Conservation (phyloP, 2,113 vertebrate genomes). For the Periophthalmodon schlosseri region DNA sequence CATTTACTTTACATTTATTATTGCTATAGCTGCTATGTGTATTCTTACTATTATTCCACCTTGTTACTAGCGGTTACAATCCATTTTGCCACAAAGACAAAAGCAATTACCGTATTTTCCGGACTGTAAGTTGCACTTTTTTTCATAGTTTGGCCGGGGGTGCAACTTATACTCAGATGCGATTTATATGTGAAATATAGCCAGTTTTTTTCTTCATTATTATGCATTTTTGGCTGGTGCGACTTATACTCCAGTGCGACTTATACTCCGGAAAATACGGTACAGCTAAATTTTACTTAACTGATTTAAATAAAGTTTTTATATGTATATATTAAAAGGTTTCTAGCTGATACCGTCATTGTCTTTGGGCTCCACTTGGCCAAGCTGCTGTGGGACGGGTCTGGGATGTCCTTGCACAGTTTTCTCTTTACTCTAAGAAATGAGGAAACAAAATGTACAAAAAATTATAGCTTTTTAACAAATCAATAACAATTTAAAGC, state of each 20-base stretch:
- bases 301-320: background rate
- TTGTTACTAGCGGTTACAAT: background rate
- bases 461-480: background rate
- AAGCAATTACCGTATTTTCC: too few species aligned
- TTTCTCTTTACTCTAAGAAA: conserved; percentile 50
- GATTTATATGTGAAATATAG: too few species aligned
- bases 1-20: too few species aligned
- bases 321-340: background rate
- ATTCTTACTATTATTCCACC: background rate
- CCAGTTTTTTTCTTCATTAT: too few species aligned
- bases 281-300: too few species aligned
- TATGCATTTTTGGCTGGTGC: too few species aligned
- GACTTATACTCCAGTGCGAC: too few species aligned
- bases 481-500: background rate
- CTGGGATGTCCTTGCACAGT: conserved; percentile 61
- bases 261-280: too few species aligned
- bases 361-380: conserved; percentile 61
- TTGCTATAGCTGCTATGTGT: background rate
- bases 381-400: conserved; percentile 73
- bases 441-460: background rate
- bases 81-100: background rate
- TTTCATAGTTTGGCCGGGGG: too few species aligned
- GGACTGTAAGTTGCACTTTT: too few species aligned
- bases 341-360: conserved; percentile 50
- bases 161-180: too few species aligned